phyloP scores from a whole-genome alignment of 2,888 invertebrate species.

The Coenonympha arcania region DNA sequence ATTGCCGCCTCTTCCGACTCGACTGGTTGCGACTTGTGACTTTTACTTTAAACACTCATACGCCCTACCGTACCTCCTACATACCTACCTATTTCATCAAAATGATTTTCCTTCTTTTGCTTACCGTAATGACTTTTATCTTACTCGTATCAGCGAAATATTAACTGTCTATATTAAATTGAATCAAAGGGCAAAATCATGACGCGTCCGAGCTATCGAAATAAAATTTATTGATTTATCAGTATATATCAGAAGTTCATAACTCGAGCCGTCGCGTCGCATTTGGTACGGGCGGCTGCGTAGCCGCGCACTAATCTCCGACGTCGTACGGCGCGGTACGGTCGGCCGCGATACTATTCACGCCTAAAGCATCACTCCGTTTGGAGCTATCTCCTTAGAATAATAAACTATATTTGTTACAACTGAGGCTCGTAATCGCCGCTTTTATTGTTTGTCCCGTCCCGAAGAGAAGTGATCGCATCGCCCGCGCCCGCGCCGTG shows the following conservation, averaged over 20 bases:
- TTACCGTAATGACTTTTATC: background rate
- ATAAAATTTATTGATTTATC: conserved; percentile 67
- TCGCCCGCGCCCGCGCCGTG: conserved; percentile 65
- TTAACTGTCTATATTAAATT: conserved; percentile 28
- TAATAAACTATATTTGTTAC: conserved; percentile 69
- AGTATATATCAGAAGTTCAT: conserved; percentile 61
- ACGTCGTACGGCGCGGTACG: conserved; percentile 49
- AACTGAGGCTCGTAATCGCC: conserved; percentile 67
- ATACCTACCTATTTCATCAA: background rate
- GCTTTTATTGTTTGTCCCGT: conserved; percentile 70
- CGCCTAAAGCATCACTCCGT: conserved; percentile 52
- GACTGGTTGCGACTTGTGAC: conserved; percentile 57
- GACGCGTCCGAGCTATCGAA: conserved; percentile 42
- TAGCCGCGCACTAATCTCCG: conserved; percentile 54
- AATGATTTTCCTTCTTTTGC: background rate
- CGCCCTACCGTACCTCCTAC: conserved; percentile 11
- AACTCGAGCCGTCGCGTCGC: conserved; percentile 61
- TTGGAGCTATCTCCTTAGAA: conserved; percentile 57
- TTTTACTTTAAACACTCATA: conserved; percentile 40
- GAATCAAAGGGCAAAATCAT: conserved; percentile 32
- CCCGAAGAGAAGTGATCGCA: conserved; percentile 64
- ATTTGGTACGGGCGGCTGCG: conserved; percentile 58
- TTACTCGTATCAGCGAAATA: conserved; percentile 15
- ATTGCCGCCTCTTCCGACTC: conserved; percentile 58
- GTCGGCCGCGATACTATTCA: conserved; percentile 50